A percentile compares a stretch with the other conserved stretches of the same genome.
Conservation (phyloP, 2,113 vertebrate genomes). For the Elachura formosa region DNA sequence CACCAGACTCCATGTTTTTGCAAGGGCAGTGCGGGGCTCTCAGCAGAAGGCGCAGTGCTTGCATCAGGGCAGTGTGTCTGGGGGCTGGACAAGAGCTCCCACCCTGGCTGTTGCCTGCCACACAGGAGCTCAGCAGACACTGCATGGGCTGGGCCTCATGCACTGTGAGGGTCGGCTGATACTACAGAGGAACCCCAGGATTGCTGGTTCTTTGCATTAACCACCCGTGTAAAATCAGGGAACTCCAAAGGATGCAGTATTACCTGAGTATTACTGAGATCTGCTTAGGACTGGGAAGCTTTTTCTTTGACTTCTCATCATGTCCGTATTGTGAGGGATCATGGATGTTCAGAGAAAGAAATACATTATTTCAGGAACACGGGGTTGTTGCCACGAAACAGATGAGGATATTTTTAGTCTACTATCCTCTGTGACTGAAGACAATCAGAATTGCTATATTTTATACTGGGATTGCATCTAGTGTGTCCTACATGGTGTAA, state of each 20-base stretch:
- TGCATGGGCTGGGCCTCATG: background rate
- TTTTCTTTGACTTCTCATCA: background rate
- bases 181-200: background rate
- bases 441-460: background rate
- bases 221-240: background rate
- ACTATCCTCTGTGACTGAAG: background rate
- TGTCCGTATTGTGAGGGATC: background rate
- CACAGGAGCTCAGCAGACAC: background rate
- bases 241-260: background rate
- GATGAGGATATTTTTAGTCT: background rate
- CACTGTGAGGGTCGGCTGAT: background rate
- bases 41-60: background rate
- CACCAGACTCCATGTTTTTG: background rate
- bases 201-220: background rate
- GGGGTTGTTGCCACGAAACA: background rate
- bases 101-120: accelerated
- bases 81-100: background rate
- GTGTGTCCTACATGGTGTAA: background rate
- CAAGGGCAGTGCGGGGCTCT: background rate
- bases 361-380: background rate
- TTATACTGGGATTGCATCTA: background rate
- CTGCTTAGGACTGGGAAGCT: background rate
- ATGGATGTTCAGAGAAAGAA: background rate
- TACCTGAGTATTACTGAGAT: background rate
- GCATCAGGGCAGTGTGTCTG: background rate